phyloP scores from a whole-genome alignment of 2,113 vertebrate species.

The Rhea pennata region DNA sequence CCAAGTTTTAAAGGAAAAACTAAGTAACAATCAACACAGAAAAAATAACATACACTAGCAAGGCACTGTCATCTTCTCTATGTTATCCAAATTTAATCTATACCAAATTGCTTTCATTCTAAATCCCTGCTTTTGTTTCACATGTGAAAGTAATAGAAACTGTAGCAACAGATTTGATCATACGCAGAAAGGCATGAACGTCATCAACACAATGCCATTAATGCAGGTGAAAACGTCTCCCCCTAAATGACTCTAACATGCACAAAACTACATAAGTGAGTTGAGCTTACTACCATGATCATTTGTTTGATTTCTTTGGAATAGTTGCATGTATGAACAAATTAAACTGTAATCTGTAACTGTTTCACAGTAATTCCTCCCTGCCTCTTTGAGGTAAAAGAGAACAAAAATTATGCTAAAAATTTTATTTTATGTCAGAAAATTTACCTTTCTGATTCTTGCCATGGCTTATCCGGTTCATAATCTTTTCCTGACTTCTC shows the following conservation, averaged over 20 bases:
- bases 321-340: background rate
- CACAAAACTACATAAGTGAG: background rate
- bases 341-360: background rate
- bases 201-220: background rate
- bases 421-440: background rate
- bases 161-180: background rate
- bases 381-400: background rate
- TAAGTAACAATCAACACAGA: background rate
- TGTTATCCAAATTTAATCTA: background rate
- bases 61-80: background rate
- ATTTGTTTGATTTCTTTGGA: background rate
- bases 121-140: background rate
- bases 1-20: background rate
- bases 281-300: background rate
- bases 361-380: background rate
- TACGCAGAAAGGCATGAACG: background rate
- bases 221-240: background rate
- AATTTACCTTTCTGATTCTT: conserved; percentile 89
- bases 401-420: background rate
- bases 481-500: conserved; percentile 91
- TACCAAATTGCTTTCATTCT: background rate
- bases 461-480: conserved; percentile 90
- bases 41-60: background rate
- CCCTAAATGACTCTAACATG: background rate
- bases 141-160: background rate